Percentiles rank a stretch among this genome's conserved stretches.
Evolutionary conservation across 2,797 vertebrate species (phyloP).

Genomic region (Notamacropus eugenii): DNA sequence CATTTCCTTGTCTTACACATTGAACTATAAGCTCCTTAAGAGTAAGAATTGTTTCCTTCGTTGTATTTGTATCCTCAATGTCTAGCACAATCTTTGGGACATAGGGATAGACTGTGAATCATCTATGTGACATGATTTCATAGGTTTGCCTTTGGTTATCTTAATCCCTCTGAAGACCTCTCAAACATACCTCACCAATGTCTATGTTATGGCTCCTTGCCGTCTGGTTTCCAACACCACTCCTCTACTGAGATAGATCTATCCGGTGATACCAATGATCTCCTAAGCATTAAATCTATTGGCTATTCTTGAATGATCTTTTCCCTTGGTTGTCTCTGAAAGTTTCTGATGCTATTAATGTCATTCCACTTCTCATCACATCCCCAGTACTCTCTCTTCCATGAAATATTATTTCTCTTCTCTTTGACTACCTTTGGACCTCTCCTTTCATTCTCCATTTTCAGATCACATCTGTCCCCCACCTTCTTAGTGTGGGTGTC

Average conservation of each 20-base stretch:
- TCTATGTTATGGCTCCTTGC: background rate
- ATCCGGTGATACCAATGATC: background rate
- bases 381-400: background rate
- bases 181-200: background rate
- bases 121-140: background rate
- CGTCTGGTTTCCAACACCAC: background rate
- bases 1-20: background rate
- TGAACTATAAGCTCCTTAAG: background rate
- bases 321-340: background rate
- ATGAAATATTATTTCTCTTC: background rate
- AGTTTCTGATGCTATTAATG: background rate
- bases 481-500: background rate
- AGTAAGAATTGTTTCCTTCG: background rate
- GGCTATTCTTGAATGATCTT: background rate
- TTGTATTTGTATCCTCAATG: background rate
- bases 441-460: background rate
- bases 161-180: background rate
- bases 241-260: background rate
- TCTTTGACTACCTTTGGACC: background rate
- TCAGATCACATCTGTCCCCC: background rate
- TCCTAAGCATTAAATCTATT: background rate
- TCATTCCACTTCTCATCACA: background rate
- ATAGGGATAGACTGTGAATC: background rate
- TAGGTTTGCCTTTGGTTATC: background rate
- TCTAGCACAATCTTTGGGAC: background rate